Conservation (phyloP, 2,113 vertebrate species). For the Poecilia latipinna region DNA sequence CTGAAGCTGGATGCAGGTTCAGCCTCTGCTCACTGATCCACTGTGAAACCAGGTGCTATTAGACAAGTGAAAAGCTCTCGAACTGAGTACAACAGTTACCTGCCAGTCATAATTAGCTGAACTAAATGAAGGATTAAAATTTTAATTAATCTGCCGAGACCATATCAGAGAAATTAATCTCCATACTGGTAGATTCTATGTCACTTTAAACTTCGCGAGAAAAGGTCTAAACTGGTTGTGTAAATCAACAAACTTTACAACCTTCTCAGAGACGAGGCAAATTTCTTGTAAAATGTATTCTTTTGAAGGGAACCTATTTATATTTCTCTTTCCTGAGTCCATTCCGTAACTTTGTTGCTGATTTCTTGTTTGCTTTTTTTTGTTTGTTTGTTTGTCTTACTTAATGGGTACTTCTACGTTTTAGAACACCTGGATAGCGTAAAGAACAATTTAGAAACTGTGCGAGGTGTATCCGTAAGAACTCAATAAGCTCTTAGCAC, state of each 20-base stretch:
- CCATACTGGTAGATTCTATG: background rate
- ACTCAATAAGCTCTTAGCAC: slow-evolving; percentile 10
- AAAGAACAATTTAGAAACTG: background rate
- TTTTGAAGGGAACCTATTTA: background rate
- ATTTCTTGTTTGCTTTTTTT: slow-evolving; percentile 35
- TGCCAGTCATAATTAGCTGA: background rate
- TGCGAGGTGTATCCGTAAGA: background rate
- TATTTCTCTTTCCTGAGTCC: background rate
- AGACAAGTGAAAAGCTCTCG: slow-evolving; percentile 53
- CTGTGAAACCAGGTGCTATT: slow-evolving; percentile 85
- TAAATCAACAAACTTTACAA: background rate
- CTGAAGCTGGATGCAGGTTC: slow-evolving; percentile 45
- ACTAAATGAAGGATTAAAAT: background rate
- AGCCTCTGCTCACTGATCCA: slow-evolving; percentile 73
- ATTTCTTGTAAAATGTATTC: background rate
- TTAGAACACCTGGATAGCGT: slow-evolving; percentile 27
- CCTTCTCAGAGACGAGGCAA: background rate
- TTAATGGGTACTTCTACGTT: slow-evolving; percentile 46
- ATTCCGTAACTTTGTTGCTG: slow-evolving; percentile 28
- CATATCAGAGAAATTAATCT: background rate
- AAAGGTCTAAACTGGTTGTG: background rate
- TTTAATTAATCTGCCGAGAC: background rate
- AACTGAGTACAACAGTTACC: slow-evolving; percentile 42
- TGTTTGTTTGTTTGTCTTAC: background rate
- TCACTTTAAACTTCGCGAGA: background rate